Conservation (phyloP, 2,888 invertebrate species). For the Arenicola marina region DNA sequence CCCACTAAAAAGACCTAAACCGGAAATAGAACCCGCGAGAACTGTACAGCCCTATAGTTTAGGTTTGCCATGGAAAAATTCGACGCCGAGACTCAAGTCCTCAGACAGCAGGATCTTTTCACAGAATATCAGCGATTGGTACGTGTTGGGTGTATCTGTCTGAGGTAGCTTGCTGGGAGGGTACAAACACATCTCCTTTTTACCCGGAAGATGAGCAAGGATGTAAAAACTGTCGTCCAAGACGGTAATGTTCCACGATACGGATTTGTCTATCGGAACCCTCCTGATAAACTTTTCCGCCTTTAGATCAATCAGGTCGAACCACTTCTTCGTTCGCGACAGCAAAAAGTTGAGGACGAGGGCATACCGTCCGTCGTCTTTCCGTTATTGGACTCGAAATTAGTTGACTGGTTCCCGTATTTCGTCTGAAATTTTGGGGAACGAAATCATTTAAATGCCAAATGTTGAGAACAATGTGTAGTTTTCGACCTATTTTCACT, state of each 20-base stretch:
- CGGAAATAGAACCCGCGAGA: too few species aligned
- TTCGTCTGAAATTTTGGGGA: conserved; percentile 19
- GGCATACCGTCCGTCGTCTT: conserved; percentile 24
- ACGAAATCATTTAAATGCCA: too few species aligned
- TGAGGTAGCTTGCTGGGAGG: background rate
- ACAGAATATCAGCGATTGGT: conserved; percentile 7
- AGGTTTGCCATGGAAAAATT: conserved; percentile 4
- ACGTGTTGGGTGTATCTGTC: background rate
- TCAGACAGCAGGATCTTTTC: conserved; percentile 4
- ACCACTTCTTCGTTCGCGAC: conserved; percentile 10
- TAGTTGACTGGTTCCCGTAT: too few species aligned
- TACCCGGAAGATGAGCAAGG: background rate
- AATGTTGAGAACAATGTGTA: too few species aligned
- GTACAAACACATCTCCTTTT: background rate
- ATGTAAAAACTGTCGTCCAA: conserved; percentile 17
- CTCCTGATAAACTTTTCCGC: conserved; percentile 4
- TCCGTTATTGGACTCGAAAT: conserved; percentile 12
- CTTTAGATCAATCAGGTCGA: conserved; percentile 23
- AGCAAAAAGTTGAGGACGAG: conserved; percentile 20
- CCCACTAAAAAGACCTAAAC: too few species aligned
- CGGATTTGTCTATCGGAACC: background rate
- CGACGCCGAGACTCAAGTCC: conserved; percentile 12
- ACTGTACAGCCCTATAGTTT: too few species aligned
- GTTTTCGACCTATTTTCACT: too few species aligned
- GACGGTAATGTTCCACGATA: conserved; percentile 14